Evolutionary conservation across 2,797 vertebrate species (phyloP).

Genomic region (Tamandua tetradactyla): DNA sequence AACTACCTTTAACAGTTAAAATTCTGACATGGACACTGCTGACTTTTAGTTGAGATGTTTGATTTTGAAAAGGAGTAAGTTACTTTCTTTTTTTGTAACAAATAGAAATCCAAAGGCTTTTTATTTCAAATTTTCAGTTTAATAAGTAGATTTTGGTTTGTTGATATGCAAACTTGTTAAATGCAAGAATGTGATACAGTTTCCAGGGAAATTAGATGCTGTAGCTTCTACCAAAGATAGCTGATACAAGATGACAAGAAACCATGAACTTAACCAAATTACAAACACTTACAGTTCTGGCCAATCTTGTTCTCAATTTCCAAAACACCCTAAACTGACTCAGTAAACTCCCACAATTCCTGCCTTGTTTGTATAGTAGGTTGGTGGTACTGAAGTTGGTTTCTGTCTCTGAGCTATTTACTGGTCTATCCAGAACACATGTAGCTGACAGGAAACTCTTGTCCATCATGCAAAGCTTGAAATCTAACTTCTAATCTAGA

Average conservation of each 20-base stretch:
- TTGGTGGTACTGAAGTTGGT: background rate
- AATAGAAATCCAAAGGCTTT: slow-evolving; percentile 60
- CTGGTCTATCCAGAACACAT: background rate
- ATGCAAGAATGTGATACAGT: slow-evolving; percentile 29
- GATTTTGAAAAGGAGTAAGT: slow-evolving; percentile 32
- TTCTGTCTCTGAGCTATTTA: background rate
- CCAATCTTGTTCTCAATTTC: slow-evolving; percentile 39
- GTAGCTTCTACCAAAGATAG: slow-evolving; percentile 80
- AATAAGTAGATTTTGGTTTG: slow-evolving; percentile 26
- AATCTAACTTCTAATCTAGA: slow-evolving; percentile 61
- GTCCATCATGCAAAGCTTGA: slow-evolving; percentile 41
- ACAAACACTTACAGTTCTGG: slow-evolving; percentile 45
- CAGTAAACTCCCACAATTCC: background rate
- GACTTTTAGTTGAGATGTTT: slow-evolving; percentile 54
- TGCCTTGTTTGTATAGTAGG: background rate
- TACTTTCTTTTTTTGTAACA: background rate
- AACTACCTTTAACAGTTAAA: slow-evolving; percentile 74
- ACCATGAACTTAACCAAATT: slow-evolving; percentile 66
- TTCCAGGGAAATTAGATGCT: slow-evolving; percentile 52
- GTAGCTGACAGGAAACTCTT: background rate
- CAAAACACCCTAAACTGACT: background rate
- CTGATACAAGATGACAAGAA: slow-evolving; percentile 63
- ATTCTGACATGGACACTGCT: slow-evolving; percentile 50
- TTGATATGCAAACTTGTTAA: slow-evolving; percentile 27
- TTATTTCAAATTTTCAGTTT: slow-evolving; percentile 55